phyloP scores from a whole-genome alignment of 2,888 invertebrate genomes.

The Gastrophysa polygoni region DNA sequence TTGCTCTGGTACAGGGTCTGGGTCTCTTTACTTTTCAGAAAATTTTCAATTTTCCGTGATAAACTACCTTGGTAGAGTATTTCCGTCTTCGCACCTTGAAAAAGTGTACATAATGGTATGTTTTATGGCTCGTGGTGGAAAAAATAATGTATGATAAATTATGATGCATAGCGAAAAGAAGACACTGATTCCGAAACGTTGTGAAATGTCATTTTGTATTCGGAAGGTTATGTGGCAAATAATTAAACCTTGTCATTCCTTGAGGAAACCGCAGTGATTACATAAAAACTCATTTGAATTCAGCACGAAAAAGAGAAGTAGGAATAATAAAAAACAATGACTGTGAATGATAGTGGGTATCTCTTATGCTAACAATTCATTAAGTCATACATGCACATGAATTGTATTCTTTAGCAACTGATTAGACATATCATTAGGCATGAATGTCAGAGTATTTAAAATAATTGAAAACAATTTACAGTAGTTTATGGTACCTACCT shows the following conservation, averaged over 20 bases:
- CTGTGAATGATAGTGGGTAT: background rate
- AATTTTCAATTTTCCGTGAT: no score
- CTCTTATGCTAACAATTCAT: background rate
- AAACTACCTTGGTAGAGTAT: no score
- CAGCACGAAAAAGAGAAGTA: background rate
- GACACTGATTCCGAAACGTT: background rate
- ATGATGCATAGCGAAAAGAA: no score
- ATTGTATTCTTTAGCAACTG: no score
- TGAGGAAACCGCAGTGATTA: background rate
- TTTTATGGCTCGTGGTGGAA: no score
- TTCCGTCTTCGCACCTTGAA: no score
- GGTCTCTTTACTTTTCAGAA: no score
- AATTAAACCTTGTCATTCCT: background rate
- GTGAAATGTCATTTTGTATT: background rate
- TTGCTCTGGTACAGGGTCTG: no score
- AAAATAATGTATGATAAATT: no score
- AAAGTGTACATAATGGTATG: no score
- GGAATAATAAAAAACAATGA: no score
- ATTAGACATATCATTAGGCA: background rate
- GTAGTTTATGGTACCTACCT: no score
- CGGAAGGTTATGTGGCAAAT: background rate
- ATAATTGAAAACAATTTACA: background rate
- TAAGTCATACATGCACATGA: background rate
- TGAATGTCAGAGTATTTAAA: background rate
- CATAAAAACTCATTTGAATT: background rate